phyloP scores from a whole-genome alignment of 2,888 invertebrate genomes.

The Teleiodes luculella region DNA sequence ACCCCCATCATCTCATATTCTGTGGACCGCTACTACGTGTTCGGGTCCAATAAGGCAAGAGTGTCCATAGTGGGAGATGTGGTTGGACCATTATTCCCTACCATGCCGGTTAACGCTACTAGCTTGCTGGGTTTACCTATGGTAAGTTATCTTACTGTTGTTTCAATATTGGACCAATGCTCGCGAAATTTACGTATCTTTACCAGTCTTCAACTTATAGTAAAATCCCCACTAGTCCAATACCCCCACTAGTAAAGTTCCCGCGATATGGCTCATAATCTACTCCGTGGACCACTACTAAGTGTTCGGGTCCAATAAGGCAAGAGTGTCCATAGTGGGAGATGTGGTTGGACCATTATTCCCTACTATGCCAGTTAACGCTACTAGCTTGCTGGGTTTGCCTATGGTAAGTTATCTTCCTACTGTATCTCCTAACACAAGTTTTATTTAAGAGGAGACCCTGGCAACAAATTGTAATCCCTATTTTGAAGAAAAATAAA shows the following conservation, averaged over 20 bases:
- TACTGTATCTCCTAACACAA: too few relatives aligned
- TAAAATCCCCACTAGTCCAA: too few relatives aligned
- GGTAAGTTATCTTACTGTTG: constrained; percentile 57
- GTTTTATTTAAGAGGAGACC: too few relatives aligned
- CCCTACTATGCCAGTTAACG: constrained; percentile 94
- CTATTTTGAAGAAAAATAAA: too few relatives aligned
- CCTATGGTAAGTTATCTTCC: constrained; percentile 84
- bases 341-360: constrained; percentile 96
- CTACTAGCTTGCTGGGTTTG: constrained; percentile 86
- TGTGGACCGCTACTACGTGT: constrained; percentile 88
- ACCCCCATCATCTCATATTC: constrained; percentile 95
- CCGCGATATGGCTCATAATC: too few relatives aligned
- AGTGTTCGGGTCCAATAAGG: constrained; percentile 94
- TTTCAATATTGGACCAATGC: too few relatives aligned
- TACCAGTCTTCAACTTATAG: too few relatives aligned
- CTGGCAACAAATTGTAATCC: too few relatives aligned
- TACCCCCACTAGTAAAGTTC: too few relatives aligned
- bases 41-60: constrained; percentile 91
- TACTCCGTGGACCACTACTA: constrained; percentile 90
- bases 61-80: constrained; percentile 94
- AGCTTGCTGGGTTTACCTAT: constrained; percentile 89
- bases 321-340: constrained; percentile 89
- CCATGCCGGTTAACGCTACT: constrained; percentile 93
- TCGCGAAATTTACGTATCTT: too few relatives aligned
- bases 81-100: constrained; percentile 94